phyloP scores from a whole-genome alignment of 2,797 vertebrate genomes.

The Oreochromis mossambicus region DNA sequence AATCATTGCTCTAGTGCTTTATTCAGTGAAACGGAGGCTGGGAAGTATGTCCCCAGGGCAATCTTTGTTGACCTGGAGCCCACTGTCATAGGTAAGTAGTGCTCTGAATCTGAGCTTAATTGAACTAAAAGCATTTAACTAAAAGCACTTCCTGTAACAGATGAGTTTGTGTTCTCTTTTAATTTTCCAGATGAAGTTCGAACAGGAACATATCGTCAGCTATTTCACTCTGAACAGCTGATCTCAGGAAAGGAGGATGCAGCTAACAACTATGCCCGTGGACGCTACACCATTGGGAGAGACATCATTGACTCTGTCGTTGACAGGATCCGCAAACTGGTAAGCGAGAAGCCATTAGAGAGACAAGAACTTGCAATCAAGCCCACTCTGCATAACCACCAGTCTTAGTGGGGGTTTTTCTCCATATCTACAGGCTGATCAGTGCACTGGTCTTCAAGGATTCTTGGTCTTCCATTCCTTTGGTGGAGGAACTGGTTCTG shows the following conservation, averaged over 20 bases:
- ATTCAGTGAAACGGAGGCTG: constrained; percentile 72
- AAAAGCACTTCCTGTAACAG: not conserved
- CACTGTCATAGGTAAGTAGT: constrained; percentile 70
- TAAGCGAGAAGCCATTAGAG: constrained; percentile 5
- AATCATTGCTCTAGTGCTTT: constrained; percentile 78
- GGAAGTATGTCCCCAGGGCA: constrained; percentile 71
- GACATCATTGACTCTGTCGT: constrained; percentile 73
- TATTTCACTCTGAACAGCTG: constrained; percentile 76
- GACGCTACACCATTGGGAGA: constrained; percentile 78
- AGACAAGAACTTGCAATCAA: not conserved
- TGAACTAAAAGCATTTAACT: not conserved
- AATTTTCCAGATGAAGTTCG: constrained; percentile 70
- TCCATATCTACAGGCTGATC: constrained; percentile 72
- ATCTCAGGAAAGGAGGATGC: constrained; percentile 79
- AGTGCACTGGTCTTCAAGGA: constrained; percentile 83
- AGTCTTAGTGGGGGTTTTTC: not conserved
- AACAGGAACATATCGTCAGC: constrained; percentile 69
- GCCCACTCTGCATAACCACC: not conserved
- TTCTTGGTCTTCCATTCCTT: constrained; percentile 84
- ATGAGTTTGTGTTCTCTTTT: not conserved
- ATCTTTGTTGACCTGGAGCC: constrained; percentile 77
- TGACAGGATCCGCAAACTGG: constrained; percentile 76
- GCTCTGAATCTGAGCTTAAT: not conserved
- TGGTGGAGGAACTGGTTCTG: constrained; percentile 85
- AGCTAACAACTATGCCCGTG: constrained; percentile 78